Evolutionary conservation across 2,797 vertebrate genomes (phyloP).

Genomic region (Vespertilio murinus): DNA sequence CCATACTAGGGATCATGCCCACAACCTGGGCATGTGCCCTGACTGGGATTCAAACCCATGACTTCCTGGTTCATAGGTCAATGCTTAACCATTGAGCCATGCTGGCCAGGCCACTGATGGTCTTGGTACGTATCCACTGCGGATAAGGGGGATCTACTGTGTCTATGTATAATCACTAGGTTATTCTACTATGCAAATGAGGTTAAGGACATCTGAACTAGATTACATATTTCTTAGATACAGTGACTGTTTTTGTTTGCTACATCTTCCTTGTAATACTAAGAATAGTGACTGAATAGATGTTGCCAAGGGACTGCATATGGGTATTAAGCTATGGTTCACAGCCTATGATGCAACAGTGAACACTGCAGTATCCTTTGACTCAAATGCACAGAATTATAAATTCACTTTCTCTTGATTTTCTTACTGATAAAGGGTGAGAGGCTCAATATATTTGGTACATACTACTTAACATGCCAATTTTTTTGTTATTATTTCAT

Average conservation of each 20-base stretch:
- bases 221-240: neutral
- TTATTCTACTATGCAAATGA: neutral
- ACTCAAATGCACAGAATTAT: neutral
- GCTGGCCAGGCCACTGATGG: neutral
- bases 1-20: too few relatives aligned
- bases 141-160: neutral
- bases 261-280: neutral
- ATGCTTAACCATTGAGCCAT: too few relatives aligned
- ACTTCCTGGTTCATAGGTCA: too few relatives aligned
- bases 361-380: neutral
- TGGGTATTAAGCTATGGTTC: neutral
- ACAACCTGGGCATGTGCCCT: too few relatives aligned
- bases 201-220: neutral
- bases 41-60: too few relatives aligned
- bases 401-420: neutral
- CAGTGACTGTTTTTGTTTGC: neutral
- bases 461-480: neutral
- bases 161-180: neutral
- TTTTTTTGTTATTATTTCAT: neutral
- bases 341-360: neutral
- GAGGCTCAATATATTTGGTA: neutral
- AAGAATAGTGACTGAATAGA: neutral
- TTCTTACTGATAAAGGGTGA: neutral
- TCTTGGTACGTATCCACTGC: rapidly evolving
- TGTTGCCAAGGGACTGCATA: neutral